Percentiles rank a stretch among this genome's conserved stretches.
phyloP scores from a whole-genome alignment of 2,113 vertebrate genomes.

The Psettodes erumei region DNA sequence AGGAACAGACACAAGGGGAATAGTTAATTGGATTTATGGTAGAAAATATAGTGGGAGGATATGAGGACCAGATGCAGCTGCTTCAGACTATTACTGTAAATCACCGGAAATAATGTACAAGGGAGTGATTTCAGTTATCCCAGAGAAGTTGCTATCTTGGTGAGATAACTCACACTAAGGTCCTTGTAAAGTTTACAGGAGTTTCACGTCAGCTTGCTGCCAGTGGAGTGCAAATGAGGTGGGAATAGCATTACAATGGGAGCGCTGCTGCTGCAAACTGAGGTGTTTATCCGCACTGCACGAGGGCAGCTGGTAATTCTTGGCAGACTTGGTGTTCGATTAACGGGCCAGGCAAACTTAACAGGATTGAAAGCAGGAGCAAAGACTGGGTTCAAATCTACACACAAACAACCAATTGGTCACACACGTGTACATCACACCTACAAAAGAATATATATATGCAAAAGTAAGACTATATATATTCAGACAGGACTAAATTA shows the following conservation, averaged over 20 bases:
- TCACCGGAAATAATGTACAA: conserved; percentile 30
- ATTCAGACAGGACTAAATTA: conserved; percentile 3
- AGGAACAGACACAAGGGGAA: conserved; percentile 54
- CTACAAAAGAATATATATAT: conserved; percentile 22
- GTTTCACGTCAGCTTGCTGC: conserved; percentile 38
- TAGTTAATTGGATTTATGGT: conserved; percentile 51
- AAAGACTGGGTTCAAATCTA: conserved; percentile 25
- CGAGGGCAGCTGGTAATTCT: conserved; percentile 61
- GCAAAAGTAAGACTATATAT: conserved; percentile 7
- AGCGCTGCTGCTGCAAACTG: conserved; percentile 45
- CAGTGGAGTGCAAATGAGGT: conserved; percentile 31
- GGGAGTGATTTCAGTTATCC: conserved; percentile 46
- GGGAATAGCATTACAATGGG: conserved; percentile 61
- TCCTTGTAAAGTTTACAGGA: conserved; percentile 51
- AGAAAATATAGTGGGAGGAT: conserved; percentile 54
- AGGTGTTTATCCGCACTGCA: conserved; percentile 59
- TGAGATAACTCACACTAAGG: conserved; percentile 32
- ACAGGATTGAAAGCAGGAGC: conserved; percentile 3
- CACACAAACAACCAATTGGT: conserved; percentile 16
- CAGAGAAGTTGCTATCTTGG: conserved; percentile 39
- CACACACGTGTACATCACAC: conserved; percentile 19
- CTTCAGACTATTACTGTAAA: conserved; percentile 36
- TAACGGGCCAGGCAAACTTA: conserved; percentile 54
- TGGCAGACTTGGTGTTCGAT: conserved; percentile 54
- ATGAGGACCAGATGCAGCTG: conserved; percentile 52